Conservation (phyloP, 2,797 vertebrate genomes). For the Hafferia zeledoni region DNA sequence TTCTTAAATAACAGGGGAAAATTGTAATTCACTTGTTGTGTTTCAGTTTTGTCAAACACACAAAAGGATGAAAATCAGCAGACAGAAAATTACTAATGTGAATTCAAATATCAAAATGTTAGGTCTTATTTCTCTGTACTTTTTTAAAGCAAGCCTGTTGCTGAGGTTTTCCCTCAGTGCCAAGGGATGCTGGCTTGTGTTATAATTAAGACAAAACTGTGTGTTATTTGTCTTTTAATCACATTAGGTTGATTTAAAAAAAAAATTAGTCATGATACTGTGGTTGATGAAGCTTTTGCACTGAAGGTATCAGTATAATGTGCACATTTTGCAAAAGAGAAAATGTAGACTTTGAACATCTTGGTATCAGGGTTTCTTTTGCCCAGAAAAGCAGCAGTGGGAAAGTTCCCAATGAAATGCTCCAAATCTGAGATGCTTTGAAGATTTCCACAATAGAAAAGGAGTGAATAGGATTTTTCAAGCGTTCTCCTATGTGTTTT, state of each 20-base stretch:
- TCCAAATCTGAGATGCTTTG: constrained; percentile 58
- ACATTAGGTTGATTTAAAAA: constrained; percentile 56
- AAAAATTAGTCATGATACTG: not conserved
- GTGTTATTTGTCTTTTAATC: constrained; percentile 65
- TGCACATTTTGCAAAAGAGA: constrained; percentile 39
- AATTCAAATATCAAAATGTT: constrained; percentile 64
- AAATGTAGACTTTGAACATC: constrained; percentile 31
- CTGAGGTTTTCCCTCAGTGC: constrained; percentile 51
- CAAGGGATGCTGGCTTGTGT: constrained; percentile 67
- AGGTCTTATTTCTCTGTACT: constrained; percentile 63
- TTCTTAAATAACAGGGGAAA: constrained; percentile 73
- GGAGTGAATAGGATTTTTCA: constrained; percentile 27
- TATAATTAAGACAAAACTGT: constrained; percentile 67
- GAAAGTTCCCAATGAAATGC: constrained; percentile 44
- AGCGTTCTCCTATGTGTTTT: not conserved
- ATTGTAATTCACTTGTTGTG: constrained; percentile 63
- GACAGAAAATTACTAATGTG: constrained; percentile 55
- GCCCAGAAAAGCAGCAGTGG: constrained; percentile 57
- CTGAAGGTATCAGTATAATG: constrained; percentile 51
- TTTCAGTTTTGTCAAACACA: constrained; percentile 69
- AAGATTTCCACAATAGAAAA: constrained; percentile 13
- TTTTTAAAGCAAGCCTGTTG: constrained; percentile 61
- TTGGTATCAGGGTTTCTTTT: constrained; percentile 35
- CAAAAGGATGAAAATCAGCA: constrained; percentile 56
- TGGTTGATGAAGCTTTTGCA: constrained; percentile 57